Evolutionary conservation across 2,113 vertebrate species (phyloP), one percentile per base, ranked within the genome.

Genomic region (Bolborhynchus lineola): DNA sequence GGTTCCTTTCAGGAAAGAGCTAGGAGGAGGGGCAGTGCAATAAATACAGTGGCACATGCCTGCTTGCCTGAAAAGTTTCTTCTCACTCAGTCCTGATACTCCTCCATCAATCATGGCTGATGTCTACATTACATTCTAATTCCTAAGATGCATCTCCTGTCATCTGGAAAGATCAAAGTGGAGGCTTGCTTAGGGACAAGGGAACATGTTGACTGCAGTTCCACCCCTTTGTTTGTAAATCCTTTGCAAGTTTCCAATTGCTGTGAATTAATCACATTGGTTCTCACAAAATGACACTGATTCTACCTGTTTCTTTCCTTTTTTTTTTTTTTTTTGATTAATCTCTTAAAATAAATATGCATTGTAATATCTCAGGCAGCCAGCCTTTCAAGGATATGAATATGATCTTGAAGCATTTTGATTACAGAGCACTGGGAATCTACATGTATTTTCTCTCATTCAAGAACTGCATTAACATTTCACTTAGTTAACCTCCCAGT

Each of bases 41-140:
- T 91, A 93, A 95, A 82, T 93, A 93, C 82, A 94, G 93, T 95
- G 95, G 68, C 91, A 91, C 92, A 95, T 92, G 94, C 78, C 94
- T 88, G 79, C 81, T 96, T 83, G 87, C 85, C 91, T 97, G 95
- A 95, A 93, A 57, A 96, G 87, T 84, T 97, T 98, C 94, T 91
- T 95, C 79, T 91, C 8, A 2, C 92, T 98, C 92, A 88, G 77
- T 60, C 72, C 84, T 79, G 65, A 90, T 85, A 82, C 57, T 37
- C 28, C 64, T 62, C 94, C 95, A 98, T 98, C 98, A 98, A 96
- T 98, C 98, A 98, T 39, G 6, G 46, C 79, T 81, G 95, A 91
- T 91, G 96, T 81, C 94, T 97, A 96, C 97, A 95, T 98, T 97
- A 96, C 93, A 96, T 96, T 97, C 94, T 97, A 95, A 98, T 97